Evolutionary conservation across 2,113 vertebrate species (phyloP).

Genomic region (Pachypanchax playfairii): DNA sequence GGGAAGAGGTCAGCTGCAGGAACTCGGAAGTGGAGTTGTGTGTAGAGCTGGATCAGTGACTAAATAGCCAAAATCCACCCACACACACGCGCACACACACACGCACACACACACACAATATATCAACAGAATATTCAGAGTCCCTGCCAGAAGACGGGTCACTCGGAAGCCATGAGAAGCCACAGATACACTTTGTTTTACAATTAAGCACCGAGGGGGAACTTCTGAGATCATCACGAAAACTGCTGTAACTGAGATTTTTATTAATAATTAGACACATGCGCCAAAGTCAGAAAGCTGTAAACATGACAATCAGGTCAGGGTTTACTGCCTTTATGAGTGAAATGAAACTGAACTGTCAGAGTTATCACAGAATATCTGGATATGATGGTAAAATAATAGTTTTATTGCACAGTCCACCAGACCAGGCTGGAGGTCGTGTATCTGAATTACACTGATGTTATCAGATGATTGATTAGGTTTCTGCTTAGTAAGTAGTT

Average conservation of each 20-base stretch:
- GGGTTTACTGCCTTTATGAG: not conserved
- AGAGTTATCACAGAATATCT: not conserved
- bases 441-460: not conserved
- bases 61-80: slow-evolving; percentile 43
- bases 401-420: slow-evolving; percentile 12
- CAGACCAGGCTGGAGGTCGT: not conserved
- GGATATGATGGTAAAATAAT: slow-evolving; percentile 14
- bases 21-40: slow-evolving; percentile 70
- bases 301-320: not conserved
- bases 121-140: slow-evolving; percentile 30
- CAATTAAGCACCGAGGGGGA: not conserved
- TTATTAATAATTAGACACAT: too few species aligned
- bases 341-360: slow-evolving; percentile 5
- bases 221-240: not conserved
- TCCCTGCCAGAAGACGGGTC: slow-evolving; percentile 28
- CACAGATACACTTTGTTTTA: slow-evolving; percentile 18
- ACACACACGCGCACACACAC: slow-evolving; percentile 44
- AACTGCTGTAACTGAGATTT: not conserved
- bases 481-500: not conserved
- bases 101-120: slow-evolving; percentile 42
- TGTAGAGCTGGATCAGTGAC: slow-evolving; percentile 53
- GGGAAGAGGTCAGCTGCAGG: slow-evolving; percentile 77
- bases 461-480: not conserved
- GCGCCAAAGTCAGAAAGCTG: too few species aligned
- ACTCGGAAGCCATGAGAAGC: slow-evolving; percentile 45